Evolutionary conservation across 2,113 vertebrate genomes (phyloP).

Genomic region (Chamaetylas fuelleborni): DNA sequence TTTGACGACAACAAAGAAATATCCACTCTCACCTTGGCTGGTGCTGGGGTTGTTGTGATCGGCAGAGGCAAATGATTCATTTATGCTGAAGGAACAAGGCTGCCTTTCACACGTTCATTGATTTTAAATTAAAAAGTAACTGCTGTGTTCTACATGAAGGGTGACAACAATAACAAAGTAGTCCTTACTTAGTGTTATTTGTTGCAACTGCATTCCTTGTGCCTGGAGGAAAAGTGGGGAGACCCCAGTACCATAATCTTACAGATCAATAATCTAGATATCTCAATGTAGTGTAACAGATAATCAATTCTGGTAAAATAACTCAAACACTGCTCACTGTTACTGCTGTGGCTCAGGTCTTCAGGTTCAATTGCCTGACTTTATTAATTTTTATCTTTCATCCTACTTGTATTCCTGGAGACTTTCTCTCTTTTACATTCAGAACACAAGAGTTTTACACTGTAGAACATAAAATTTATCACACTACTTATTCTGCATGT

Average conservation of each 20-base stretch:
- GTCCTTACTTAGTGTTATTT: conserved; percentile 72
- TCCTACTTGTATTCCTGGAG: conserved; percentile 27
- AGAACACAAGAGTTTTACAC: background rate
- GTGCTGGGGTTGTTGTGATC: conserved; percentile 34
- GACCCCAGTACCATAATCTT: conserved; percentile 64
- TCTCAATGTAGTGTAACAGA: conserved; percentile 71
- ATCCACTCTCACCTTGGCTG: conserved; percentile 60
- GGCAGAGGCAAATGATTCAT: conserved; percentile 73
- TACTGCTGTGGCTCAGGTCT: conserved; percentile 53
- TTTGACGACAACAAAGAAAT: background rate
- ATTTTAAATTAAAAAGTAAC: conserved; percentile 83
- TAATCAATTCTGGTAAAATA: conserved; percentile 72
- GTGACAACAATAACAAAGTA: conserved; percentile 75
- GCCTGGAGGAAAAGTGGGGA: conserved; percentile 25
- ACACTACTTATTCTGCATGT: background rate
- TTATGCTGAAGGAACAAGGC: conserved; percentile 65
- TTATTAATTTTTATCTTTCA: conserved; percentile 73
- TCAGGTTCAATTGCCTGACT: conserved; percentile 58
- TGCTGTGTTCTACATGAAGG: conserved; percentile 74
- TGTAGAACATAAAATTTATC: background rate
- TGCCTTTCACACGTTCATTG: conserved; percentile 72
- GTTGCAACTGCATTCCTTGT: conserved; percentile 34
- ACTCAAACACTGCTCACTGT: conserved; percentile 56
- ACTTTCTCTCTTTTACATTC: background rate
- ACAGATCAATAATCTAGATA: conserved; percentile 75